A percentile compares a stretch with the other conserved stretches of the same genome.
phyloP scores from a whole-genome alignment of 2,113 vertebrate species.

The Psilopsiagon aymara region DNA sequence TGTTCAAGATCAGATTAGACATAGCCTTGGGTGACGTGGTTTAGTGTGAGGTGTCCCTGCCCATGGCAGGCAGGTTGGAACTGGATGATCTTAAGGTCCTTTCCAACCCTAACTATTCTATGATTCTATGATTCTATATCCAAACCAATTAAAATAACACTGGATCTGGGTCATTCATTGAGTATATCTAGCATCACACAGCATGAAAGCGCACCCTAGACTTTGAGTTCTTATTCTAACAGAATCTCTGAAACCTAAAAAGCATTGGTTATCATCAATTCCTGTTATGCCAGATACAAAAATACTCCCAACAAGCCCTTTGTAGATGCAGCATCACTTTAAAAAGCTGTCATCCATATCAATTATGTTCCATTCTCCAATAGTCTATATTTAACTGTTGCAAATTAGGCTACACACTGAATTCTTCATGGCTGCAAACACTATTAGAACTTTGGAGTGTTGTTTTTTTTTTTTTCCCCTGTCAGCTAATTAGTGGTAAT shows the following conservation, averaged over 20 bases:
- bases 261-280: background rate
- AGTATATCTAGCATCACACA: background rate
- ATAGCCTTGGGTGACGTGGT: too few relatives aligned
- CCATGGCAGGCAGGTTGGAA: too few relatives aligned
- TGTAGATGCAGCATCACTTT: slow-evolving; percentile 22
- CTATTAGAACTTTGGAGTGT: slow-evolving; percentile 32
- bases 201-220: background rate
- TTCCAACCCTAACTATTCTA: too few relatives aligned
- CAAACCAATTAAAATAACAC: background rate
- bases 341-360: slow-evolving; percentile 21
- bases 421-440: slow-evolving; percentile 29
- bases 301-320: slow-evolving; percentile 9
- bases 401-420: slow-evolving; percentile 47
- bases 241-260: background rate
- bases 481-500: slow-evolving; percentile 61
- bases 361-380: slow-evolving; percentile 15
- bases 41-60: too few relatives aligned
- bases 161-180: background rate
- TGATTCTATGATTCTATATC: background rate
- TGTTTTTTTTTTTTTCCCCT: background rate
- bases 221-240: background rate
- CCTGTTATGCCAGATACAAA: background rate
- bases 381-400: slow-evolving; percentile 60
- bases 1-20: too few relatives aligned
- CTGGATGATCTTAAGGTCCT: too few relatives aligned